These are phyloP conservation scores for Papilio gigon DNA, from an alignment of 2,888 invertebrate genomes.

Conservation along the genomic window DNA sequence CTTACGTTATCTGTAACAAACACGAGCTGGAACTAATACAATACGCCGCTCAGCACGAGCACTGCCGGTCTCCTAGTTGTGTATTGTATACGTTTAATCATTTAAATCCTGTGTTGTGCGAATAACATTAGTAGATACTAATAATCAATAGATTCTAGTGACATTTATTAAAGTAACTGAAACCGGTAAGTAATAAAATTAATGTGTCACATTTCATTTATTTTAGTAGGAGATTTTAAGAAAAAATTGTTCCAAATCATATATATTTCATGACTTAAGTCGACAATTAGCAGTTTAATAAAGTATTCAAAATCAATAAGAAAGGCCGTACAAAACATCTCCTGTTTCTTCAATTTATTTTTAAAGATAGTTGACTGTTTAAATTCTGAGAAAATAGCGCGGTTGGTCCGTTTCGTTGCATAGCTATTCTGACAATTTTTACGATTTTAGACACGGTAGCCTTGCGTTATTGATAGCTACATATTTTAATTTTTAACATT, in stretches of 20 bases:
- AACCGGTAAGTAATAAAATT: conserved; percentile 7
- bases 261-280: background rate
- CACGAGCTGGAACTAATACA: conserved; percentile 12
- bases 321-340: background rate
- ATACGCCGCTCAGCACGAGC: background rate
- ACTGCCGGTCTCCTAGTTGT: conserved; percentile 1
- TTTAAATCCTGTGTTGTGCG: background rate
- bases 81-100: background rate
- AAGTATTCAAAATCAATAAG: background rate
- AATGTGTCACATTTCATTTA: background rate
- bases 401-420: background rate
- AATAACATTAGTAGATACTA: background rate
- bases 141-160: background rate
- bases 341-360: background rate
- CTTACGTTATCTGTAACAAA: conserved; percentile 15
- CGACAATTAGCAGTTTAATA: background rate
- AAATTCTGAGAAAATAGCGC: conserved; percentile 15
- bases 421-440: background rate
- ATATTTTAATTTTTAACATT: conserved; percentile 13
- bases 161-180: background rate
- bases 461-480: conserved; percentile 4
- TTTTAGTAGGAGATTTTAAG: background rate
- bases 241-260: background rate
- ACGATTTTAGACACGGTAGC: conserved; percentile 18
- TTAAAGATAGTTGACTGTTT: background rate